Percentiles rank a stretch among this genome's conserved stretches.
phyloP scores from a whole-genome alignment of 1,140 invertebrate species.

The Trichomalopsis sarcophagae region DNA sequence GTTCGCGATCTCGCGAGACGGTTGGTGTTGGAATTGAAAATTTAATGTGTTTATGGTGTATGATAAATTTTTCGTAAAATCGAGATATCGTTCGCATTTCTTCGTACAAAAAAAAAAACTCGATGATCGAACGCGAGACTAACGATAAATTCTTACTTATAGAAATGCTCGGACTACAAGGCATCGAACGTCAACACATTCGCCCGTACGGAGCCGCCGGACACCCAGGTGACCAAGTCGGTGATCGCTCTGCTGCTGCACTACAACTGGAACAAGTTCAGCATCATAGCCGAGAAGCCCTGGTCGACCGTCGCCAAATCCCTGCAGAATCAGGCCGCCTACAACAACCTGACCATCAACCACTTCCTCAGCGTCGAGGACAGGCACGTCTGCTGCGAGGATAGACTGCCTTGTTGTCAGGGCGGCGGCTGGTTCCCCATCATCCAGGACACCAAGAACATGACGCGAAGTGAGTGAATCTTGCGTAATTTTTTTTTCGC shows the following conservation, averaged over 20 bases:
- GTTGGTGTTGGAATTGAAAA: too few relatives aligned
- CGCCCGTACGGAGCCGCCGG: conserved; percentile 94
- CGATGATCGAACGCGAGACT: too few relatives aligned
- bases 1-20: too few relatives aligned
- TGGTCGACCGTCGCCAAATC: conserved; percentile 87
- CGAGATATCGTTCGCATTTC: too few relatives aligned
- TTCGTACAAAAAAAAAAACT: too few relatives aligned
- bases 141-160: conserved; percentile 56
- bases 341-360: conserved; percentile 88
- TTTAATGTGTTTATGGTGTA: too few relatives aligned
- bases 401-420: conserved; percentile 83
- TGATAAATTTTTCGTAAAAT: too few relatives aligned
- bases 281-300: conserved; percentile 90
- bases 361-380: conserved; percentile 82
- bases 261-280: conserved; percentile 95
- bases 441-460: conserved; percentile 91
- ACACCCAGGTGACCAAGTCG: conserved; percentile 95
- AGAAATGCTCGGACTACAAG: conserved; percentile 95
- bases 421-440: conserved; percentile 88
- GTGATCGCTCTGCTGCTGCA: conserved; percentile 91
- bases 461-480: conserved; percentile 85
- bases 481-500: background rate
- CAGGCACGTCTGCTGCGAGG: conserved; percentile 84
- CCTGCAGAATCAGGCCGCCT: conserved; percentile 82
- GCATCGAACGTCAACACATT: conserved; percentile 93